Evolutionary conservation across 2,797 vertebrate genomes (phyloP).

Genomic region (Sebastes goodei): DNA sequence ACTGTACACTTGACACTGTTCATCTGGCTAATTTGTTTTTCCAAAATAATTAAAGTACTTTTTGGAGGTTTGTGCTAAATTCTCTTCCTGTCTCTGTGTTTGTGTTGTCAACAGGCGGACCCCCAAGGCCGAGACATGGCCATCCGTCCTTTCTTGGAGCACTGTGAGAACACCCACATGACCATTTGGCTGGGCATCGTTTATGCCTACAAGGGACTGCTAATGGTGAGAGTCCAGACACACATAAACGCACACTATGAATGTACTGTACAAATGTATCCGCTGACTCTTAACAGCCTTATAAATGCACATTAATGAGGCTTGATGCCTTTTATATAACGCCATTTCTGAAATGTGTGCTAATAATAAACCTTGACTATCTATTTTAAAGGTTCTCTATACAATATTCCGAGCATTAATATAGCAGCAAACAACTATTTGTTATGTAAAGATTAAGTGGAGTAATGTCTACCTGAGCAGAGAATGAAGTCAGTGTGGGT

Average conservation of each 20-base stretch:
- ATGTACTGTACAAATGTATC: not conserved
- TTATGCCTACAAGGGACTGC: conserved; percentile 98
- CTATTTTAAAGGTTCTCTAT: not conserved
- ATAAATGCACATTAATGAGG: not conserved
- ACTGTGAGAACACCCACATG: conserved; percentile 99
- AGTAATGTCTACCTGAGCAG: no score
- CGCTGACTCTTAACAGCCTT: not conserved
- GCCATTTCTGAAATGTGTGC: not conserved
- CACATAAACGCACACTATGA: not conserved
- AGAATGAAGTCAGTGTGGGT: no score
- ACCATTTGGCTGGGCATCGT: conserved; percentile 99
- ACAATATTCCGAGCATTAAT: no score
- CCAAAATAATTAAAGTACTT: not conserved
- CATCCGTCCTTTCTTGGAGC: conserved; percentile 97
- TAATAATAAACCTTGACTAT: not conserved
- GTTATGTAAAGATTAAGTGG: no score
- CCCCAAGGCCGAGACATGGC: conserved; percentile 97
- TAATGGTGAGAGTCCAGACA: conserved; percentile 90
- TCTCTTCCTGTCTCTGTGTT: conserved; percentile 33
- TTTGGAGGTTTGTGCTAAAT: conserved; percentile 15
- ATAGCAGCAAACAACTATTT: no score
- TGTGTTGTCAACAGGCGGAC: conserved; percentile 87
- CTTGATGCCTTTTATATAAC: not conserved
- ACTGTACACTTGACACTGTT: not conserved
- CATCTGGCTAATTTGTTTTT: not conserved